phyloP scores from a whole-genome alignment of 1,140 invertebrate species.

The Paraescarpia echinospica region DNA sequence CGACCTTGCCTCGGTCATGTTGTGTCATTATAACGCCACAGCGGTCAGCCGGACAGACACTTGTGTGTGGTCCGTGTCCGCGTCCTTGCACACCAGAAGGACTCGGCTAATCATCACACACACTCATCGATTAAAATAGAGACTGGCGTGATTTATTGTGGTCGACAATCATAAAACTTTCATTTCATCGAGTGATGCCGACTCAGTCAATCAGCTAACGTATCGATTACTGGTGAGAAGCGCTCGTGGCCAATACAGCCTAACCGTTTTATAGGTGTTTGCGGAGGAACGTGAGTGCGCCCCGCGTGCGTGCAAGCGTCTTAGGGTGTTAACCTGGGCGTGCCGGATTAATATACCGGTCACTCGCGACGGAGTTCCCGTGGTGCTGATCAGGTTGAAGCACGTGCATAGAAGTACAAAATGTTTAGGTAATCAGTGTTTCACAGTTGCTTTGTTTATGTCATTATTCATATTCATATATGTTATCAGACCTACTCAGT shows the following conservation, averaged over 20 bases:
- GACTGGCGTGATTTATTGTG: not conserved
- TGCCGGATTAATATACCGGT: not conserved
- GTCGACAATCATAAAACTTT: not conserved
- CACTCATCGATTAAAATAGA: not conserved
- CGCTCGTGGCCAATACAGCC: not conserved
- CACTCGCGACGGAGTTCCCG: not conserved
- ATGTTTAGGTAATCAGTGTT: not conserved
- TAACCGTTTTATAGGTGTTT: not conserved
- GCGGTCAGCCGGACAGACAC: not conserved
- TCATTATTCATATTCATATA: not conserved
- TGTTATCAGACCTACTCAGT: not conserved
- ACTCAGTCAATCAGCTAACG: not conserved
- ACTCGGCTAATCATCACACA: not conserved
- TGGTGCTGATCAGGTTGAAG: not conserved
- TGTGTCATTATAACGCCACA: not conserved
- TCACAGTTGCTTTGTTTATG: not conserved
- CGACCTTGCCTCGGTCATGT: not conserved
- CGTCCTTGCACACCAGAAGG: not conserved
- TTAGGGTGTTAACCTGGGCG: not conserved
- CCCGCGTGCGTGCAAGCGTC: not conserved
- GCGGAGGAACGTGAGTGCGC: not conserved
- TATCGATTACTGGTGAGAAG: not conserved
- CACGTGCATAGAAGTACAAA: not conserved
- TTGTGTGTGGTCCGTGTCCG: not conserved
- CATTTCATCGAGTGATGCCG: not conserved